phyloP scores from a whole-genome alignment of 2,113 vertebrate genomes.

The Lepidothrix coronata region DNA sequence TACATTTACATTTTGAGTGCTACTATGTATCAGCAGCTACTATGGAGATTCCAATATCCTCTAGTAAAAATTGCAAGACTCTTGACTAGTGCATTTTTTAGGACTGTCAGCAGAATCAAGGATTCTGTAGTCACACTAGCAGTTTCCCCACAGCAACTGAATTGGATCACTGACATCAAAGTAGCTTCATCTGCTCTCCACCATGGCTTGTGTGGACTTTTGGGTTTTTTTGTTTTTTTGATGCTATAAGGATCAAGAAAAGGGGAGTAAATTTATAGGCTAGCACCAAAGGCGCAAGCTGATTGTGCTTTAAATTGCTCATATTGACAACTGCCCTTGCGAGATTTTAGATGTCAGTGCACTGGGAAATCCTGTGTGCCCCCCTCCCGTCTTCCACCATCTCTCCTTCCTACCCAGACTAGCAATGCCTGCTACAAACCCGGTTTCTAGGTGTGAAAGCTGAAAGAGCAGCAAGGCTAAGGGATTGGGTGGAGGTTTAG shows the following conservation, averaged over 20 bases:
- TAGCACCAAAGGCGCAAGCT: neutral
- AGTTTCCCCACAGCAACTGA: neutral
- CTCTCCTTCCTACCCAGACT: no score
- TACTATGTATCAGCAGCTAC: neutral
- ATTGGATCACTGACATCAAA: neutral
- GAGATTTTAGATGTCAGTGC: neutral
- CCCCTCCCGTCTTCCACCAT: neutral
- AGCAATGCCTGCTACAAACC: neutral
- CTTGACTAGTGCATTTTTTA: neutral
- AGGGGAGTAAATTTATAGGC: neutral
- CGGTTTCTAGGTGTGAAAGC: neutral
- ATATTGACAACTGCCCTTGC: neutral
- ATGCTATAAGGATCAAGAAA: neutral
- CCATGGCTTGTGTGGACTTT: neutral
- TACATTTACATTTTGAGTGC: neutral
- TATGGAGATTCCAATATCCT: neutral
- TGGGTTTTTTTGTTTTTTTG: fast-evolving
- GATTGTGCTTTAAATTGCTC: neutral
- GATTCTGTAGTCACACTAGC: neutral
- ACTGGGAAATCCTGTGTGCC: neutral
- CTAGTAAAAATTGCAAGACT: neutral
- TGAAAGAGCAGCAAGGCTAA: neutral
- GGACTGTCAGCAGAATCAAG: neutral
- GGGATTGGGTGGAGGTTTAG: neutral
- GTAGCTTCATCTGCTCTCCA: neutral